These are phyloP conservation scores for Ips typographus DNA, from an alignment of 1,140 invertebrate genomes.

Conservation along the genomic window DNA sequence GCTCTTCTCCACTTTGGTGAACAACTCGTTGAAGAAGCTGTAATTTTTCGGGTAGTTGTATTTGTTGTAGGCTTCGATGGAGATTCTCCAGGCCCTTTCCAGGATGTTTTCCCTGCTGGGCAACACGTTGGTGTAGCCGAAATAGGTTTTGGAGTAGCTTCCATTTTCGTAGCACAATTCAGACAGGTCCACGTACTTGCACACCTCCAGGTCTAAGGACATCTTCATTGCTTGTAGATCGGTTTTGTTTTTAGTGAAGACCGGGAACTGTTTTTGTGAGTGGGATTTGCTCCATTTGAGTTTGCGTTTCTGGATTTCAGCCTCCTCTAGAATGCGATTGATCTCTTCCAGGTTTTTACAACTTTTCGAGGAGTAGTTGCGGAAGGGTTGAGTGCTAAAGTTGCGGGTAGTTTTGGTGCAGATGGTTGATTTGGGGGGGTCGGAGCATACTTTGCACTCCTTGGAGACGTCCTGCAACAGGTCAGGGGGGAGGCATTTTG, in stretches of 20 bases:
- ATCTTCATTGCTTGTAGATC: constrained; percentile 8
- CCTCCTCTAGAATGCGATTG: constrained; percentile 32
- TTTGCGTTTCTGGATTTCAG: constrained; percentile 16
- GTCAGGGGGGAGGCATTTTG: constrained; percentile 28
- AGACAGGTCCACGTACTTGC: not conserved
- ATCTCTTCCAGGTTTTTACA: constrained; percentile 27
- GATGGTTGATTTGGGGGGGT: not conserved
- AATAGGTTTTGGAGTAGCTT: constrained; percentile 17
- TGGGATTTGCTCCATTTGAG: not conserved
- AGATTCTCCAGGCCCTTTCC: constrained; percentile 26
- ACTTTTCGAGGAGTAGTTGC: constrained; percentile 18
- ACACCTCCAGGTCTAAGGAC: constrained; percentile 13
- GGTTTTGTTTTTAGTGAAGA: not conserved
- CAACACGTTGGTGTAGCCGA: constrained; percentile 25
- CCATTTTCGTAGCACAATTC: constrained; percentile 4
- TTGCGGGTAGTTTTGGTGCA: not conserved
- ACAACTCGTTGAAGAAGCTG: constrained; percentile 26
- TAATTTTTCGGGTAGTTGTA: constrained; percentile 12
- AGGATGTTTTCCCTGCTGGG: constrained; percentile 33
- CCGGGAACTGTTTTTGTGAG: not conserved
- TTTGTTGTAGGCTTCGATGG: constrained; percentile 19
- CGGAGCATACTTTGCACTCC: constrained; percentile 13
- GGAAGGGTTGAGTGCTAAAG: constrained; percentile 11
- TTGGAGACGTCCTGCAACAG: constrained; percentile 10
- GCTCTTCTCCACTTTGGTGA: constrained; percentile 15